Percentiles rank a stretch among this genome's conserved stretches.
Conservation (phyloP, 2,888 invertebrate genomes). For the Morpho achilles region DNA sequence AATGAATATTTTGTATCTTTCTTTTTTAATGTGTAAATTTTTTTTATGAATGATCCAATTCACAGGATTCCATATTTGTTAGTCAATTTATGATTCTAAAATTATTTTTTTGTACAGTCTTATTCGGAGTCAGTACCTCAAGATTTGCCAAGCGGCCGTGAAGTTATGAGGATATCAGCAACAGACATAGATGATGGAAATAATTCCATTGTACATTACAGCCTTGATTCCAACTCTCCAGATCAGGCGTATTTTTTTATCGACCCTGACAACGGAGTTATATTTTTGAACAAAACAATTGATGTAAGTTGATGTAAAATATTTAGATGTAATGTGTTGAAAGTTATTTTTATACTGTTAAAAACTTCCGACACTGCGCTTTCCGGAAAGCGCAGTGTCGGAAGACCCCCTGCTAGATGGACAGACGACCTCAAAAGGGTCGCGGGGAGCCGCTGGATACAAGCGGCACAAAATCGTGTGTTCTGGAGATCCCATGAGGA, state of each 20-base stretch:
- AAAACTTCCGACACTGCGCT: too few species aligned
- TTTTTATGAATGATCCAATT: too few species aligned
- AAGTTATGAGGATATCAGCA: slow-evolving; percentile 94
- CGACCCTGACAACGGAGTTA: slow-evolving; percentile 90
- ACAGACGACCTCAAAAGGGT: too few species aligned
- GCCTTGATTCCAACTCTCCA: slow-evolving; percentile 68
- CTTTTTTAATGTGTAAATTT: too few species aligned
- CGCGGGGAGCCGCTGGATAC: too few species aligned
- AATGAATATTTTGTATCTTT: too few species aligned
- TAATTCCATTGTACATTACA: slow-evolving; percentile 91
- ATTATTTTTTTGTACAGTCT: slow-evolving; percentile 48
- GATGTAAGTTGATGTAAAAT: slow-evolving; percentile 72
- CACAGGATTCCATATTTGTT: too few species aligned
- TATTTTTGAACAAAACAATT: slow-evolving; percentile 84
- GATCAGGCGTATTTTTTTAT: slow-evolving; percentile 87
- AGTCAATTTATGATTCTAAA: too few species aligned
- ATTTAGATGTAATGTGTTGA: not conserved
- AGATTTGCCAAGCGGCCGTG: slow-evolving; percentile 84
- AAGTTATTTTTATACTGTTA: not conserved
- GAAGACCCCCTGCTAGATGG: too few species aligned
- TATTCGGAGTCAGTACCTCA: slow-evolving; percentile 88
- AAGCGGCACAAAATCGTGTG: too few species aligned
- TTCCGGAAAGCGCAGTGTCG: too few species aligned
- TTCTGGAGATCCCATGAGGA: too few species aligned
- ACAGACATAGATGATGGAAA: slow-evolving; percentile 95